Evolutionary conservation across 2,888 invertebrate genomes (phyloP).

Genomic region (Drosophila tanythrix): DNA sequence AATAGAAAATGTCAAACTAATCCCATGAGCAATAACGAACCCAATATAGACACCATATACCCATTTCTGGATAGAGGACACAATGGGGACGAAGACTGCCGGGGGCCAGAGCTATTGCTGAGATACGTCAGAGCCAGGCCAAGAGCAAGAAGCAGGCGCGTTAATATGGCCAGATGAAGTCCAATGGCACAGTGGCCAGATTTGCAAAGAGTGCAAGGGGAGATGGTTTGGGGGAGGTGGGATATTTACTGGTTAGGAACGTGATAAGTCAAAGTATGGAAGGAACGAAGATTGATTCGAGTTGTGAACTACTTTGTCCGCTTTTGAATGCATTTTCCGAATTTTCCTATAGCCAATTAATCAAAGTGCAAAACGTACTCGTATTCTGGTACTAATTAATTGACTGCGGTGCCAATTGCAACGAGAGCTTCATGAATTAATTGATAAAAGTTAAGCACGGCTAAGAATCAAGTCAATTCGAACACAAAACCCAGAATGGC

Average conservation of each 20-base stretch:
- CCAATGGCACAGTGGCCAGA: conserved; percentile 10
- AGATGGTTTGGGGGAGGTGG: background rate
- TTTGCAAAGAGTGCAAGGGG: background rate
- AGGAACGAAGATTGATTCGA: conserved; percentile 75
- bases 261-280: conserved; percentile 51
- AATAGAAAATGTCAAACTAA: background rate
- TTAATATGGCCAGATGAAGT: conserved; percentile 26
- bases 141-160: conserved; percentile 8
- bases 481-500: conserved; percentile 8
- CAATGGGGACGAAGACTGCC: background rate
- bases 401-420: conserved; percentile 66
- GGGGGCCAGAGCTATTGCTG: conserved; percentile 40
- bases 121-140: conserved; percentile 31
- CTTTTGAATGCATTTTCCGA: conserved; percentile 66
- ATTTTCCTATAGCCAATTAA: conserved; percentile 56
- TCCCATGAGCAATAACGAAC: background rate
- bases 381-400: conserved; percentile 67
- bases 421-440: conserved; percentile 72
- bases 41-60: background rate
- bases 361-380: conserved; percentile 63
- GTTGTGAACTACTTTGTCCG: conserved; percentile 66
- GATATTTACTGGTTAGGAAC: conserved; percentile 11
- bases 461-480: conserved; percentile 14
- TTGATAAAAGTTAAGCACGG: conserved; percentile 42
- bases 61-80: background rate